A percentile compares a stretch with the other conserved stretches of the same genome.
Conservation (phyloP, 2,113 vertebrate genomes). For the Oncorhynchus masou region DNA sequence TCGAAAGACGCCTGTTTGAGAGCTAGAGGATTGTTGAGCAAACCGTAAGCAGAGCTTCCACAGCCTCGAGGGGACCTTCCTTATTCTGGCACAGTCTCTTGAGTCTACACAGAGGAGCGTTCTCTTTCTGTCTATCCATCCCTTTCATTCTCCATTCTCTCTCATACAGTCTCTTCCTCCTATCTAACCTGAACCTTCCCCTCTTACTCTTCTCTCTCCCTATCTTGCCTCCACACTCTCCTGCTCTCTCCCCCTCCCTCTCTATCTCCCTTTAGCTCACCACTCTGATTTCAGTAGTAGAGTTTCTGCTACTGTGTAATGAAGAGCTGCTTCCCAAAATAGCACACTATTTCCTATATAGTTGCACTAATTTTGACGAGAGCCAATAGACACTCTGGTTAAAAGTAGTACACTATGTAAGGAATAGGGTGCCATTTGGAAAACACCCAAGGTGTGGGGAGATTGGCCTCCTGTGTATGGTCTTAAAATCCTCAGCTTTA, state of each 20-base stretch:
- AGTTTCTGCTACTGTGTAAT: no score
- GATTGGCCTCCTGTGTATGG: no score
- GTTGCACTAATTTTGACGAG: no score
- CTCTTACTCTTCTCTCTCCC: neutral
- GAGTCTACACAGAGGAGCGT: conserved; percentile 5
- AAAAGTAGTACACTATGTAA: no score
- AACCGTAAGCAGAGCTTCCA: conserved; percentile 25
- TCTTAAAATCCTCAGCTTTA: no score
- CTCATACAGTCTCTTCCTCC: neutral
- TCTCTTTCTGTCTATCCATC: conserved; percentile 27
- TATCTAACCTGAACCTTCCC: conserved; percentile 20
- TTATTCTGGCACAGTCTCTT: neutral
- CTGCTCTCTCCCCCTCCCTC: neutral
- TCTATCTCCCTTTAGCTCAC: neutral
- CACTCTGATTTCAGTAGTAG: no score
- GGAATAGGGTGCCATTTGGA: no score
- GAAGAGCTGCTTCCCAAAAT: no score
- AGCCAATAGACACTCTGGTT: no score
- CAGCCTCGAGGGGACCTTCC: neutral
- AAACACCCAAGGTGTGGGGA: no score
- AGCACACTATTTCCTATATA: no score
- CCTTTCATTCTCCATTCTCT: conserved; percentile 5
- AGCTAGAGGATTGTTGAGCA: conserved; percentile 10
- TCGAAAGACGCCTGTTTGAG: neutral
- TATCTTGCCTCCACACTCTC: neutral